Evolutionary conservation across 1,140 invertebrate species (phyloP), one percentile per base, ranked within the genome.

Genomic region (Laupala kohalensis): DNA sequence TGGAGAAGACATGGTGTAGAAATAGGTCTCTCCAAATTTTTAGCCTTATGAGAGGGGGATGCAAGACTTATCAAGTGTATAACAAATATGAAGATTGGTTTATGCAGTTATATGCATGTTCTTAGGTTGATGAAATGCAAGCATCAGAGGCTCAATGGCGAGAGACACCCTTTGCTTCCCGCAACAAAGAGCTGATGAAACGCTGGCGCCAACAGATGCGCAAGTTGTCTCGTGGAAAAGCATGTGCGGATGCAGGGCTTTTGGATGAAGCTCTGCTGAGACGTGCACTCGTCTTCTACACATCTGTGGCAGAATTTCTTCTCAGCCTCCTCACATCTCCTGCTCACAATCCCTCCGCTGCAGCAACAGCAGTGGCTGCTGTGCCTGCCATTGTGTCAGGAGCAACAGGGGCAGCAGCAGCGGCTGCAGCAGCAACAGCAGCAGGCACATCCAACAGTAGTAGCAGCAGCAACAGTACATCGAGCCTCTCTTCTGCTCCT

Each of bases 201-300:
- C 86, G 91, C 69, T 97, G 93, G 92, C 90, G 91, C 74, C 86
- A 91, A 67, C 94, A 97, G 78, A 79, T 85, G 9, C 84, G 85
- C 80, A 85, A 72, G 65, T 23, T 72, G 27, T 67, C 29, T 25
- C 71, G 71, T 2, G 65, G 71, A 3, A 96, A 95, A 81, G 87
- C 90, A 24, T 96, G 94, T 81, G 89, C 93, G 15, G 95, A 96
- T 78, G 91, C 92, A 27, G 93, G 89, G 0, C 80, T 97, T 0
- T 83, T 97, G 25, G 93, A 97, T 82, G 87, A 90, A 29, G 86
- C 87, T 71, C 79, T 97, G 69, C 84, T 97, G 72, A 84, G 88
- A 66, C 85, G 92, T 62, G 91, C 90, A 73, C 81, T 96, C 24
- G 86, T 89, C 76, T 97, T 97, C 81, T 98, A 97, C 80, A 88